Base-by-base conservation (phyloP, 1,140 invertebrate genomes). In the Drosophila sproati region DNA sequence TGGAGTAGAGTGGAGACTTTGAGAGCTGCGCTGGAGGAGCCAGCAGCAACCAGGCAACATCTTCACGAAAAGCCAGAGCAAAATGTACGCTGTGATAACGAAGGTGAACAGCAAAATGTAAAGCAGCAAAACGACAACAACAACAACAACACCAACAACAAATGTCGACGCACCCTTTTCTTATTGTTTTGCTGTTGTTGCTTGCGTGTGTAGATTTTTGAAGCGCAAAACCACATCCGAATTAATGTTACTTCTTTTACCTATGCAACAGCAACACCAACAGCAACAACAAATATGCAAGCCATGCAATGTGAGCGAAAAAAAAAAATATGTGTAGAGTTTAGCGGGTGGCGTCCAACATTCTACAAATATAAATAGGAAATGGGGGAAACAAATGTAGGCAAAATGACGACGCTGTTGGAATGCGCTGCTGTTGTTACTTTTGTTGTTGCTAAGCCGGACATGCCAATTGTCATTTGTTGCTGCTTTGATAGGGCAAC, bases 111-210 rank as follows among this genome's bases (percentile, higher is more conserved):
- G 71, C 83, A 87, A 82, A 85, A 87, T 51, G 72, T 76, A 79
- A 85, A 88, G 73, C 82, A 79, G 67, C 70, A 83, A 63, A 80
- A 79, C 56, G 68, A 68, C 47, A 75, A 67, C 60, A 68, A 74
- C 60, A 68, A 74, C 56, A 82, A 83, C 60, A 71, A 75, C 67
- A 67, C 80, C 69, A 85, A 69, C 83, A 67, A 67, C 71, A 60
- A 86, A 82, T 87, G 83, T 80, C 77, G 80, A 78, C 80, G 85
- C 85, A 88, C 85, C 85, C 85, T 88, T 89, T 89, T 88, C 78
- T 85, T 88, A 77, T 78, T 73, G 68, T 76, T 47, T 57, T 64
- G 12, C 63, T 70, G 47, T 35, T 71, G 32, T 71, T 68, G 39
- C 43, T 75, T 61, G 39, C 39, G 20, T 70, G 20, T 70, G 56